These are phyloP conservation scores for Monomorium pharaonis DNA, from an alignment of 1,140 invertebrate genomes.

Conservation along the genomic window DNA sequence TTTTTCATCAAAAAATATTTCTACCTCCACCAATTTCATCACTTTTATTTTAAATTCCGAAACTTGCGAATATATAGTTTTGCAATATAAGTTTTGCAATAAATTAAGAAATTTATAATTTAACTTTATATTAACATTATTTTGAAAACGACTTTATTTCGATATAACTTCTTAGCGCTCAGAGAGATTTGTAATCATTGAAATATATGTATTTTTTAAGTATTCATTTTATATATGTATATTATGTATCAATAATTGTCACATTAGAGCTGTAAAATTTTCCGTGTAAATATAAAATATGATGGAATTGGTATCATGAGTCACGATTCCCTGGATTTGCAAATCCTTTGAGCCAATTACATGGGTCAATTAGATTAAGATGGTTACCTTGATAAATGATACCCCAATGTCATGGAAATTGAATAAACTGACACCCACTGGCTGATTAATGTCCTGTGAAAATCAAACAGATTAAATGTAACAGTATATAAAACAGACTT, in stretches of 20 bases:
- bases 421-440: background rate
- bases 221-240: background rate
- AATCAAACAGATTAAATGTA: background rate
- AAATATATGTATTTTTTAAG: constrained; percentile 12
- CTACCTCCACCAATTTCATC: background rate
- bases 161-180: background rate
- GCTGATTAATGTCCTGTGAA: background rate
- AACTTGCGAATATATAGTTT: background rate
- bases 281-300: background rate
- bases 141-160: background rate
- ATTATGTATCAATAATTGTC: background rate
- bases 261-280: background rate
- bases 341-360: background rate
- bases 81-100: no score
- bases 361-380: background rate
- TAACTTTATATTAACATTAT: background rate
- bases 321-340: background rate
- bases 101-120: background rate
- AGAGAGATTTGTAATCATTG: background rate
- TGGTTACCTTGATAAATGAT: constrained; percentile 27
- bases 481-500: background rate
- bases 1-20: background rate
- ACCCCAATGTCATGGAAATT: background rate
- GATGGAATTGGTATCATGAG: background rate
- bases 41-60: background rate